phyloP scores from a whole-genome alignment of 1,140 invertebrate species.

The Ylistrum balloti region DNA sequence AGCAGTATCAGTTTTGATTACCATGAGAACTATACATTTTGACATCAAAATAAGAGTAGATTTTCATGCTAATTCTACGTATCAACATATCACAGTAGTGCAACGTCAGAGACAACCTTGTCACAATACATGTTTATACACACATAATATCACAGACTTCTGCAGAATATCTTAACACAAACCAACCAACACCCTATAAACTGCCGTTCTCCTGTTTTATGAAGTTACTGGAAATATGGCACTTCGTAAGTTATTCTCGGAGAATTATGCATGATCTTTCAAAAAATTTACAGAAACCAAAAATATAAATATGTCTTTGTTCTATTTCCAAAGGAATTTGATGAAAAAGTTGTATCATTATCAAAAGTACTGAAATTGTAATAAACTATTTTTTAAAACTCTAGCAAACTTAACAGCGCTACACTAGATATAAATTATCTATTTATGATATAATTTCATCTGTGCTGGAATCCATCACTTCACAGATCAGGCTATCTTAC shows the following conservation, averaged over 20 bases:
- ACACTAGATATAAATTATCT: background rate
- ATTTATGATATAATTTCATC: background rate
- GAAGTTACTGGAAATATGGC: background rate
- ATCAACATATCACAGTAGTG: background rate
- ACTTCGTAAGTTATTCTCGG: background rate
- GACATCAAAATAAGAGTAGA: background rate
- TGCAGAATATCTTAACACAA: background rate
- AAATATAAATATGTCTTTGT: background rate
- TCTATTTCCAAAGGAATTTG: background rate
- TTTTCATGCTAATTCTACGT: background rate
- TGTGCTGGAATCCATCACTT: slow-evolving; percentile 26
- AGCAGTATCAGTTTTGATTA: background rate
- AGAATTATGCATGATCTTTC: background rate
- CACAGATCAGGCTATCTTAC: slow-evolving; percentile 54
- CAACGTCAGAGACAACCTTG: background rate
- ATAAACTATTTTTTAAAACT: background rate
- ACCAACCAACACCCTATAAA: background rate
- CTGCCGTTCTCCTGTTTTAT: background rate
- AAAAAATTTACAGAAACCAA: background rate
- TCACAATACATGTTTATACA: background rate
- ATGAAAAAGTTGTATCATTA: background rate
- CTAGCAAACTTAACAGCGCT: background rate
- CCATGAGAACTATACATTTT: background rate
- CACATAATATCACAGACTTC: background rate
- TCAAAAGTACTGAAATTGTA: background rate